Evolutionary conservation across 2,888 invertebrate genomes (phyloP).

Genomic region (Malacosoma neustria): DNA sequence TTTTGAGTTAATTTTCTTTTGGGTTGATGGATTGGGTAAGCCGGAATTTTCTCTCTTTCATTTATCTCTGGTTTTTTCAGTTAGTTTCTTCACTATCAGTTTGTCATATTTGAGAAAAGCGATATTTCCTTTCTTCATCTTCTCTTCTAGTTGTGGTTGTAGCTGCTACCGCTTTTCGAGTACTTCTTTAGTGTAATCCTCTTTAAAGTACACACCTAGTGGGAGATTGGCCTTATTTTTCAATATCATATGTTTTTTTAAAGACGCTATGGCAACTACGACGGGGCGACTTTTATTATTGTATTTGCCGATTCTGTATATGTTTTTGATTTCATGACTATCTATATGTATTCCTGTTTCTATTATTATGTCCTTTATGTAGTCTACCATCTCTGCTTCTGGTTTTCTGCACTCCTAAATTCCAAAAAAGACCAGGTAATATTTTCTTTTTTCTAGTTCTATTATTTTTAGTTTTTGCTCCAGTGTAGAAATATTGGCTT

Average conservation of each 20-base stretch:
- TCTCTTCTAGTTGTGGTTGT: conserved; percentile 4
- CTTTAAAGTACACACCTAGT: conserved; percentile 3
- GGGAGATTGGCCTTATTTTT: conserved; percentile 6
- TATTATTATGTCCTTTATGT: conserved; percentile 6
- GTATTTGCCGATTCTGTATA: conserved; percentile 6
- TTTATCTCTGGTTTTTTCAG: not conserved
- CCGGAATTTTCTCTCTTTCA: not conserved
- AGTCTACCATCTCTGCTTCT: conserved; percentile 9
- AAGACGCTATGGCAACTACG: conserved; percentile 3
- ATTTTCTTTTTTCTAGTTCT: conserved; percentile 9
- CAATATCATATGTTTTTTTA: conserved; percentile 9
- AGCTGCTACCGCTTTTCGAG: conserved; percentile 5
- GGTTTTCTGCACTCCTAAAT: conserved; percentile 9
- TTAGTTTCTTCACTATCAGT: conserved; percentile 2
- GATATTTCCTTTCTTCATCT: conserved; percentile 6
- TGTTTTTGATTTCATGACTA: conserved; percentile 9
- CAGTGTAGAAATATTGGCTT: conserved; percentile 5
- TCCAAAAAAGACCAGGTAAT: conserved; percentile 11
- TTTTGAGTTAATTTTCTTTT: not conserved
- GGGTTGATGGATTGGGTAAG: not conserved
- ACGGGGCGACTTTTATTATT: conserved; percentile 5
- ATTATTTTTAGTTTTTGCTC: conserved; percentile 7
- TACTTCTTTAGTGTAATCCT: conserved; percentile 6
- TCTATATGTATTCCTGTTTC: conserved; percentile 7
- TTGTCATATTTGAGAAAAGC: conserved; percentile 4